A percentile compares a stretch with the other conserved stretches of the same genome.
Conservation (phyloP, 2,797 vertebrate species). For the Pipistrellus nathusii region DNA sequence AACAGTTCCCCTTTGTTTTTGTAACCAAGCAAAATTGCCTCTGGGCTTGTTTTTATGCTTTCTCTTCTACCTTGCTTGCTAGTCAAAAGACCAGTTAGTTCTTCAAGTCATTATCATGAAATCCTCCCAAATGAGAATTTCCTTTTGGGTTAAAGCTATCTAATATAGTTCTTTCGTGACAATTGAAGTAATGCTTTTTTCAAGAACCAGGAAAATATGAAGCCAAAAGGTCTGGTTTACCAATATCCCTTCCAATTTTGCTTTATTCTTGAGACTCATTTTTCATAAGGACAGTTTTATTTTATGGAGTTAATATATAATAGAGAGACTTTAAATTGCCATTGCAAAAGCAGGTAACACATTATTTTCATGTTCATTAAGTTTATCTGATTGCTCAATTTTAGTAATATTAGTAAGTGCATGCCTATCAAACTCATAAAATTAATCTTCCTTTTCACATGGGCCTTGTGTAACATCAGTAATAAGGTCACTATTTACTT, state of each 20-base stretch:
- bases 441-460: not conserved
- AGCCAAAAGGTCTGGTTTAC: not conserved
- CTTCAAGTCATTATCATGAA: slow-evolving; percentile 13
- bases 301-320: not conserved
- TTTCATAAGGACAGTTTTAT: not conserved
- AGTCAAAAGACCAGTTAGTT: not conserved
- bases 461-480: not conserved
- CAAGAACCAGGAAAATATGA: slow-evolving; percentile 18
- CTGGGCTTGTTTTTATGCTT: not conserved
- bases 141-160: slow-evolving; percentile 13
- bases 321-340: slow-evolving; percentile 12
- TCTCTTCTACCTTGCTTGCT: not conserved
- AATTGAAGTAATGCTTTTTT: not conserved
- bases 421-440: slow-evolving; percentile 2
- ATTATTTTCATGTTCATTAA: slow-evolving; percentile 20
- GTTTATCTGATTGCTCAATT: not conserved
- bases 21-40: not conserved
- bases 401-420: slow-evolving; percentile 36
- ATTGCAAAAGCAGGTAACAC: not conserved
- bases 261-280: not conserved
- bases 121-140: not conserved
- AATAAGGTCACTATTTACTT: not conserved
- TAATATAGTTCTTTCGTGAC: not conserved
- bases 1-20: not conserved
- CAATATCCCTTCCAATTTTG: not conserved